Evolutionary conservation across 2,888 invertebrate genomes (phyloP).

Genomic region (Yponomeuta plumbellus): DNA sequence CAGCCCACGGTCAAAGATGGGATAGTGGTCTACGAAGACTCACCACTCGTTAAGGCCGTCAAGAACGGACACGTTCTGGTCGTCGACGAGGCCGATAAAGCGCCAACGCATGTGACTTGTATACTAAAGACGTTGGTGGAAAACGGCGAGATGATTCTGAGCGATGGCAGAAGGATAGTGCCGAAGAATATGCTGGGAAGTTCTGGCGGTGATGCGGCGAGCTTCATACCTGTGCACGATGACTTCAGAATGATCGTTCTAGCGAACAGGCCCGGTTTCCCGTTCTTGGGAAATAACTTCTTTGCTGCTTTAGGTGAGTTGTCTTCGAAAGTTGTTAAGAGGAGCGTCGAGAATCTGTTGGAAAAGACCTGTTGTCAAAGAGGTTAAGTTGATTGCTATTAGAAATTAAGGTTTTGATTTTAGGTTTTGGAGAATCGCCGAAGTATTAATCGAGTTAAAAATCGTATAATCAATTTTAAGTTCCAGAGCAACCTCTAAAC

Average conservation of each 20-base stretch:
- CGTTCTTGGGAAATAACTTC: constrained; percentile 97
- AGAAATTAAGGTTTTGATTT: too few species aligned
- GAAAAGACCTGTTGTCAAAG: too few species aligned
- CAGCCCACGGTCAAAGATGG: constrained; percentile 95
- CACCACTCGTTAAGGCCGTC: constrained; percentile 94
- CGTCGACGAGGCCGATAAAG: constrained; percentile 98
- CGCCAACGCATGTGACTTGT: constrained; percentile 97
- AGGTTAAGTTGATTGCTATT: too few species aligned
- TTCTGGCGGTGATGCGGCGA: constrained; percentile 55
- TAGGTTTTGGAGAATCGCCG: too few species aligned
- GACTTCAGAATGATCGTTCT: constrained; percentile 95
- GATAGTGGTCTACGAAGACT: constrained; percentile 93
- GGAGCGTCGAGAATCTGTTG: too few species aligned
- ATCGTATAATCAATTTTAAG: too few species aligned
- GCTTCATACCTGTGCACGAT: constrained; percentile 89
- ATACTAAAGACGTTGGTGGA: constrained; percentile 97
- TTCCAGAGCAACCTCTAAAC: too few species aligned
- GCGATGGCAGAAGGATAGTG: constrained; percentile 94
- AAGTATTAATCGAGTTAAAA: too few species aligned
- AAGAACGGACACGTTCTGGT: constrained; percentile 93
- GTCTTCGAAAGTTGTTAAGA: too few species aligned
- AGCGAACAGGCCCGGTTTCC: constrained; percentile 98
- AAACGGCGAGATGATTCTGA: constrained; percentile 95
- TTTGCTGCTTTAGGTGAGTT: constrained; percentile 86
- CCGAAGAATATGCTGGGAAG: constrained; percentile 65